phyloP scores from a whole-genome alignment of 2,113 vertebrate species.

The Neogale vison region DNA sequence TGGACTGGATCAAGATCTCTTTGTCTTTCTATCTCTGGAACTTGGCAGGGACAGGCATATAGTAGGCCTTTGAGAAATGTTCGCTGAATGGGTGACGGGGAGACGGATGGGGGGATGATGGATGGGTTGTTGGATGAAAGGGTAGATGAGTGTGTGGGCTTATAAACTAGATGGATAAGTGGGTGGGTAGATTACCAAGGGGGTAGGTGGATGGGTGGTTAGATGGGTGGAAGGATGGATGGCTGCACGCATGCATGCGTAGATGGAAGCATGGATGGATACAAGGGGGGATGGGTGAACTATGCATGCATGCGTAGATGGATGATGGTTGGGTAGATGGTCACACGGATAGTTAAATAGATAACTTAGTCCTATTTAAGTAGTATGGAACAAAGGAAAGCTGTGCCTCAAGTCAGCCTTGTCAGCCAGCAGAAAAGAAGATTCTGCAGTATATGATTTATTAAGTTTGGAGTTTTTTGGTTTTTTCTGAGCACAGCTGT shows the following conservation, averaged over 20 bases:
- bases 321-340: background rate
- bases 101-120: background rate
- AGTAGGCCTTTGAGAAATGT: background rate
- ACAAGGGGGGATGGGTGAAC: background rate
- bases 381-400: slow-evolving; percentile 21
- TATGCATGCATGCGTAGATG: background rate
- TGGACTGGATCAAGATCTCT: background rate
- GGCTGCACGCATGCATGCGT: background rate
- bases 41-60: background rate
- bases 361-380: slow-evolving; percentile 35
- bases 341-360: background rate
- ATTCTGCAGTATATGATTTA: slow-evolving; percentile 61
- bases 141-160: background rate
- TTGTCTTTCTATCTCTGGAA: slow-evolving; percentile 12
- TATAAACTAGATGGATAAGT: background rate
- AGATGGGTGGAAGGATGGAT: background rate
- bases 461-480: slow-evolving; percentile 14
- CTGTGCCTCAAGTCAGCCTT: slow-evolving; percentile 32
- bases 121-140: background rate
- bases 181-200: background rate
- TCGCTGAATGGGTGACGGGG: background rate
- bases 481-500: slow-evolving; percentile 48
- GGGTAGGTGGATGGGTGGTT: background rate
- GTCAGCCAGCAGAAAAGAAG: slow-evolving; percentile 39
- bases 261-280: background rate